Percentiles rank a stretch among this genome's conserved stretches.
phyloP scores from a whole-genome alignment of 1,140 invertebrate genomes.

The Pantala flavescens region DNA sequence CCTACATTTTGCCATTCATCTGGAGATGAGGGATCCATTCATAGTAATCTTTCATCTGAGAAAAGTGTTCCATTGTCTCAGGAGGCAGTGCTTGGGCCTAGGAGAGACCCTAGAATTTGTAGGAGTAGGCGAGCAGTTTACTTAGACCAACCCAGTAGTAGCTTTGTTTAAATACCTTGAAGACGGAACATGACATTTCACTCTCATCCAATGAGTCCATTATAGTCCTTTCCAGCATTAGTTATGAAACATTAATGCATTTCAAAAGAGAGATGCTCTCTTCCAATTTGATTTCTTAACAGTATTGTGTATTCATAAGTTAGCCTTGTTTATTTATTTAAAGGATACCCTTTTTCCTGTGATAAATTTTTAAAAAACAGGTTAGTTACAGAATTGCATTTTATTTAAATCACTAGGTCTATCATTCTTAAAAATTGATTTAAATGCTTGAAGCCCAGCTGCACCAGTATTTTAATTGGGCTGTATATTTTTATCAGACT shows the following conservation, averaged over 20 bases:
- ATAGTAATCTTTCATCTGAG: neutral
- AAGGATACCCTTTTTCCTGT: neutral
- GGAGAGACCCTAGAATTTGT: neutral
- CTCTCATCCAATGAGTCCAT: too few species aligned
- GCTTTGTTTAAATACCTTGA: neutral
- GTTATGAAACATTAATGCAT: too few species aligned
- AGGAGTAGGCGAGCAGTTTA: neutral
- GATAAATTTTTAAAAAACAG: neutral
- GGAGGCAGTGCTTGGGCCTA: neutral
- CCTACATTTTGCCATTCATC: neutral
- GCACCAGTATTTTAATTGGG: neutral
- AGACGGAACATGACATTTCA: too few species aligned
- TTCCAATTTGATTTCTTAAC: neutral
- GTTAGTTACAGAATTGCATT: neutral
- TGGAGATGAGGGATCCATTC: neutral
- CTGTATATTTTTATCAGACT: neutral
- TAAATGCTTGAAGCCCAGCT: neutral
- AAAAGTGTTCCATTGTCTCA: neutral
- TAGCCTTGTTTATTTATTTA: neutral
- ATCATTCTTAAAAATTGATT: neutral
- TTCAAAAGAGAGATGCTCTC: neutral
- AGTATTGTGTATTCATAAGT: neutral
- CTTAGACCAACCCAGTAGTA: neutral
- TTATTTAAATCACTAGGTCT: neutral
- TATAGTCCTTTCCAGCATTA: too few species aligned